Evolutionary conservation across 2,888 invertebrate species (phyloP).

Genomic region (Lamproptera curius): DNA sequence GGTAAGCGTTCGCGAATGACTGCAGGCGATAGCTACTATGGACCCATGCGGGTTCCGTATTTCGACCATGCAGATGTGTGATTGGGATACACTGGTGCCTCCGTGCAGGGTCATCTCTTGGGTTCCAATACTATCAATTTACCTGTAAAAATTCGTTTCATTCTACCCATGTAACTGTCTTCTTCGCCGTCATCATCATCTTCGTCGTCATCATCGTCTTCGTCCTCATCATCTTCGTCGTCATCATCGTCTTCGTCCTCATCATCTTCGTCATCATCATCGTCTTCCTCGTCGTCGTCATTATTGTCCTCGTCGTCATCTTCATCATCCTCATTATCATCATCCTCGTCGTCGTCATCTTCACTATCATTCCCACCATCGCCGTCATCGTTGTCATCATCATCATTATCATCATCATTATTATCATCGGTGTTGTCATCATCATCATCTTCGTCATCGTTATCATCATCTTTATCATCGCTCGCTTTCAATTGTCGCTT

Average conservation of each 20-base stretch:
- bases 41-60: slow-evolving; percentile 65
- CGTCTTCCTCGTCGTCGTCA: slow-evolving; percentile 72
- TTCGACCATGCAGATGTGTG: slow-evolving; percentile 75
- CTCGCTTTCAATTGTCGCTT: slow-evolving; percentile 34
- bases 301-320: slow-evolving; percentile 63
- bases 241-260: slow-evolving; percentile 9
- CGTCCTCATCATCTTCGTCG: slow-evolving; percentile 55
- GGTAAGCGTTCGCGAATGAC: slow-evolving; percentile 78
- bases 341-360: slow-evolving; percentile 36
- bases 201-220: slow-evolving; percentile 23
- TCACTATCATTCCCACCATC: slow-evolving; percentile 56
- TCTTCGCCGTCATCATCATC: slow-evolving; percentile 66
- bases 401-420: slow-evolving; percentile 54
- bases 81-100: slow-evolving; percentile 50
- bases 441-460: slow-evolving; percentile 60
- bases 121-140: slow-evolving; percentile 62
- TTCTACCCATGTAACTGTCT: slow-evolving; percentile 69
- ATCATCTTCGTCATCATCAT: slow-evolving; percentile 63
- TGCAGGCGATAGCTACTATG: slow-evolving; percentile 81
- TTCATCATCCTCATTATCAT: slow-evolving; percentile 56
- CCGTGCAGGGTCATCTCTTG: slow-evolving; percentile 58
- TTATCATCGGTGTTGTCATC: slow-evolving; percentile 44
- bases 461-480: slow-evolving; percentile 44
- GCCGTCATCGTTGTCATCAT: slow-evolving; percentile 23
- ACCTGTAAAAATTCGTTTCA: slow-evolving; percentile 75